Percentiles rank a stretch among this genome's conserved stretches.
Conservation (phyloP, 1,140 invertebrate genomes). For the Thalassaphorura encarpata region DNA sequence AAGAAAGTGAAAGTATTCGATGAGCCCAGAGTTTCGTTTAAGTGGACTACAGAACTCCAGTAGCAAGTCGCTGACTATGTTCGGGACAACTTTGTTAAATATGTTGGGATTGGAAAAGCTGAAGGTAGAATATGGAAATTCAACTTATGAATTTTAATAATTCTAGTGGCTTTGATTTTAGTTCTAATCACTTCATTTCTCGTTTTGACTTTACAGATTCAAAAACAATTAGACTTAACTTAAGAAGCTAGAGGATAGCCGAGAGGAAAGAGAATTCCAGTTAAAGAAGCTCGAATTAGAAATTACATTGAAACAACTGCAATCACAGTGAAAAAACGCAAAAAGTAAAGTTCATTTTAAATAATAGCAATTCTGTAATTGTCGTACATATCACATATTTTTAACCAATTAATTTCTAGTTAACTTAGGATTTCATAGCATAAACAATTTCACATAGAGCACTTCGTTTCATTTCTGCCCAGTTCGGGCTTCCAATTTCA, state of each 20-base stretch:
- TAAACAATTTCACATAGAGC: neutral
- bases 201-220: no score
- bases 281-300: slow-evolving; percentile 1
- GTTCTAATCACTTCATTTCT: no score
- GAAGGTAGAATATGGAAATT: neutral
- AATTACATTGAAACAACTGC: neutral
- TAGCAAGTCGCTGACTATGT: neutral
- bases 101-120: neutral
- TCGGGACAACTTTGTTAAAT: neutral
- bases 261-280: neutral
- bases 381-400: neutral
- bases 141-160: no score
- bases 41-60: neutral
- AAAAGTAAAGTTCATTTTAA: neutral
- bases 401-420: neutral
- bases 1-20: no score
- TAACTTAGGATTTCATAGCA: no score
- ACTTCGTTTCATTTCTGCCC: neutral
- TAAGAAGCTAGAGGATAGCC: neutral
- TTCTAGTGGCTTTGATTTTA: no score
- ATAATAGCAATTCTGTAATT: neutral
- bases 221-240: neutral
- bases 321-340: neutral
- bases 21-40: no score
- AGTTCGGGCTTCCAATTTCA: neutral